Percentiles rank a stretch among this genome's conserved stretches.
Evolutionary conservation across 2,113 vertebrate genomes (phyloP).

Genomic region (Dicerorhinus sumatrensis): DNA sequence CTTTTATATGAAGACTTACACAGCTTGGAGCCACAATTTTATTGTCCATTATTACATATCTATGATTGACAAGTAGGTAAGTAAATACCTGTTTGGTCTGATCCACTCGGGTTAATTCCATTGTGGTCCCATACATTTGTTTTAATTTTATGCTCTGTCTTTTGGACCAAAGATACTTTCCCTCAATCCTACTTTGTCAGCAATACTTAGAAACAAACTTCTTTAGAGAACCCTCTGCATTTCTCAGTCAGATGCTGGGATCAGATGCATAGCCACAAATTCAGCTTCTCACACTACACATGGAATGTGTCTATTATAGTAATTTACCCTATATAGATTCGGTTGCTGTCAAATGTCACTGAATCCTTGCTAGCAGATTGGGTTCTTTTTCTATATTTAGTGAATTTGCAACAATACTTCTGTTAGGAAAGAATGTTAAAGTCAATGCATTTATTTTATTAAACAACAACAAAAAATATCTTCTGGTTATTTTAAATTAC

Average conservation of each 20-base stretch:
- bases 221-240: neutral
- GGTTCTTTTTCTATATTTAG: neutral
- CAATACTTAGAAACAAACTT: slow-evolving; percentile 20
- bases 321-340: neutral
- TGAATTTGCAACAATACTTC: neutral
- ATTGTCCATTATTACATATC: neutral
- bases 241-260: neutral
- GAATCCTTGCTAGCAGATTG: neutral
- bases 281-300: neutral
- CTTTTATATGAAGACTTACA: slow-evolving; percentile 17
- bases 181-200: neutral
- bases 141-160: neutral
- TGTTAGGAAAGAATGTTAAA: neutral
- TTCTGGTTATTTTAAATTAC: neutral
- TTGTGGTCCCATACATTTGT: neutral
- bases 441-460: neutral
- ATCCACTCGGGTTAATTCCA: neutral
- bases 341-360: neutral
- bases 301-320: neutral
- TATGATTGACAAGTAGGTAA: slow-evolving; percentile 31
- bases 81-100: neutral
- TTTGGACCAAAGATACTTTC: neutral
- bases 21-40: neutral
- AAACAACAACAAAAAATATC: neutral
- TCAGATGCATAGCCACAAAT: neutral